Evolutionary conservation across 2,113 vertebrate species (phyloP).

Genomic region (Catagonus wagneri): DNA sequence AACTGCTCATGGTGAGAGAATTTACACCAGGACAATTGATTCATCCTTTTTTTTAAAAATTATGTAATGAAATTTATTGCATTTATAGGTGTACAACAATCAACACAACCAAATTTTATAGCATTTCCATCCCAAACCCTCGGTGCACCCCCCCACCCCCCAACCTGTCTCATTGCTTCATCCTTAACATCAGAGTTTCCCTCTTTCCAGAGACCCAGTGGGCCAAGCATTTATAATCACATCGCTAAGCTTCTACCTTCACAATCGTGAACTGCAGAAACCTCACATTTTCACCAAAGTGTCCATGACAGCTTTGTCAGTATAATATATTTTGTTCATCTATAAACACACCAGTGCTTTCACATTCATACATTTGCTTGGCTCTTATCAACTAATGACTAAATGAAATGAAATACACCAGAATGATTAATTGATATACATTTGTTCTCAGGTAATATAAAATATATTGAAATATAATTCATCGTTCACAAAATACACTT

Average conservation of each 20-base stretch:
- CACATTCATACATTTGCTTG: not conserved
- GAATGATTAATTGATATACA: not conserved
- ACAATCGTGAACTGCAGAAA: not conserved
- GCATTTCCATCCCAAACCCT: no score
- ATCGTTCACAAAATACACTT: not conserved
- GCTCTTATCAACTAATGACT: not conserved
- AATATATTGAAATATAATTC: not conserved
- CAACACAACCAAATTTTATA: no score
- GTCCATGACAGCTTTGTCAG: not conserved
- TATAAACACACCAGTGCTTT: not conserved
- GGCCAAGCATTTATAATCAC: not conserved
- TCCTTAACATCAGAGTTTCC: accelerated
- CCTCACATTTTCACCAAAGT: not conserved
- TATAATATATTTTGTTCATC: not conserved
- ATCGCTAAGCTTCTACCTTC: not conserved
- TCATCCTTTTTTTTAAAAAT: no score
- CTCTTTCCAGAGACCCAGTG: not conserved
- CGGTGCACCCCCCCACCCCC: no score
- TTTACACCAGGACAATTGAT: not conserved
- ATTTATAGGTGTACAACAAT: no score
- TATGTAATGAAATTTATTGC: no score
- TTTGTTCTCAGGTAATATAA: not conserved
- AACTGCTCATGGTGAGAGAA: not conserved
- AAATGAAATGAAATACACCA: not conserved
- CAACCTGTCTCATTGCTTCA: no score